Base-by-base conservation (phyloP, 2,113 vertebrate species). In the Gobiocypris rarus region DNA sequence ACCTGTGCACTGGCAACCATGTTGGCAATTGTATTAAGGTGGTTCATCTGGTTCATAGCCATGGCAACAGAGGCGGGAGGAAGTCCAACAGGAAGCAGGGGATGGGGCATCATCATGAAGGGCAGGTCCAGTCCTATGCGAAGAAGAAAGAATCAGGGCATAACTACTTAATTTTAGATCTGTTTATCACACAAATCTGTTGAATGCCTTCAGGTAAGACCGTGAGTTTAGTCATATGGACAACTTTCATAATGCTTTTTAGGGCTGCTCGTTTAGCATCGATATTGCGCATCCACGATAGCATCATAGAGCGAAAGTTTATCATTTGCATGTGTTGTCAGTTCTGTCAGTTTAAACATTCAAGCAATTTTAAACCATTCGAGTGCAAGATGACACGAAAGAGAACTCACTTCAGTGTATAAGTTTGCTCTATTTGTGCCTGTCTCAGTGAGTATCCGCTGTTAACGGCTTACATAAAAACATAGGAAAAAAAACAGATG, bases 41-140 rank as follows among this genome's bases (percentile, higher is more conserved):
- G 97, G 93, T 97, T 98, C 97, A 98, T 99, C 94, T 98, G 97
- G 48, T 97, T 98, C 97, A 99, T 98, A 77, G 97, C 97, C 97
- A 99, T 97, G 87, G 97, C 96, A 56, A 99, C 97, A 3, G 97
- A 98, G 5, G 97, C 96, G 0, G 96, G 97, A 84, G 97, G 97
- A 92, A 99, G 93, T 84, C 96, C 95, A 92, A 96, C 95, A 4
- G 96, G 96, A 89, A 96, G 95, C 86, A 96, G 92, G 50, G 95
- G 95, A 89, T 96, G 97, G 80, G 97, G 96, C 96, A 97, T 97
- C 96, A 99, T 97, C 97, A 98, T 97, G 85, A 98, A 98, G 1
- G 97, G 97, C 90, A 99, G 93, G 89, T 99, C 97, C 93, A 98
- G 93, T 89, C 97, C 97, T 99, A 90, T 7, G 34, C 61, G 13